These are phyloP conservation scores for Oppia nitens DNA, from an alignment of 1,140 invertebrate genomes.

Conservation along the genomic window DNA sequence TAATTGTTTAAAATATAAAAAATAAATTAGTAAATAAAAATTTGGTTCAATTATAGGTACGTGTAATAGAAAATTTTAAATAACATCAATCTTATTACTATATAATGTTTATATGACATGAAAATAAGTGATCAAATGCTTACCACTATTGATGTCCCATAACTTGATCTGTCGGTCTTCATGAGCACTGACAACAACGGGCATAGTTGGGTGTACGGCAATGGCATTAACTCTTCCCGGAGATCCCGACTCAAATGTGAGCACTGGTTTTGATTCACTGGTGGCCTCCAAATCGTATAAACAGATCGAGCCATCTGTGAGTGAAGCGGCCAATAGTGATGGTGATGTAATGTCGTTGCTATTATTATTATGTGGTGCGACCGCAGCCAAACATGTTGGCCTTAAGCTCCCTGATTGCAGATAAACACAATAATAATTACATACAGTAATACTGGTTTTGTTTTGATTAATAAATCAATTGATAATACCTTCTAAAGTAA, in stretches of 20 bases:
- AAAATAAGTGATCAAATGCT: constrained; percentile 16
- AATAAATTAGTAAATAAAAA: constrained; percentile 14
- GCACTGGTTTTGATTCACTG: neutral
- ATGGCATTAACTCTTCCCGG: constrained; percentile 59
- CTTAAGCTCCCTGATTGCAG: neutral
- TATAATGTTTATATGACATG: neutral
- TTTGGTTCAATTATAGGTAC: neutral
- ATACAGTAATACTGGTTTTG: neutral
- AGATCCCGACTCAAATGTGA: constrained; percentile 23
- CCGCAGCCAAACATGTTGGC: constrained; percentile 14
- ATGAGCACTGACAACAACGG: constrained; percentile 87
- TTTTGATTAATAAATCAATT: neutral
- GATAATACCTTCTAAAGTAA: constrained; percentile 7
- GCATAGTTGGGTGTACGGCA: constrained; percentile 86
- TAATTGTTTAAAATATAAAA: constrained; percentile 17
- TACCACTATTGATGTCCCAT: constrained; percentile 86
- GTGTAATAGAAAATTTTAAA: neutral
- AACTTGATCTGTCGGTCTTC: constrained; percentile 96
- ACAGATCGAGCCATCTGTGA: constrained; percentile 15
- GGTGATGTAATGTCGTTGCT: constrained; percentile 3
- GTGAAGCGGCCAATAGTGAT: constrained; percentile 12
- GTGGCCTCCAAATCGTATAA: constrained; percentile 68
- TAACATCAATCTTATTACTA: neutral
- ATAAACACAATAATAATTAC: neutral
- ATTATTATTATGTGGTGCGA: constrained; percentile 11